Evolutionary conservation across 2,888 invertebrate genomes (phyloP), one percentile per base, ranked within the genome.

Genomic region (Agonopterix subpropinquella): DNA sequence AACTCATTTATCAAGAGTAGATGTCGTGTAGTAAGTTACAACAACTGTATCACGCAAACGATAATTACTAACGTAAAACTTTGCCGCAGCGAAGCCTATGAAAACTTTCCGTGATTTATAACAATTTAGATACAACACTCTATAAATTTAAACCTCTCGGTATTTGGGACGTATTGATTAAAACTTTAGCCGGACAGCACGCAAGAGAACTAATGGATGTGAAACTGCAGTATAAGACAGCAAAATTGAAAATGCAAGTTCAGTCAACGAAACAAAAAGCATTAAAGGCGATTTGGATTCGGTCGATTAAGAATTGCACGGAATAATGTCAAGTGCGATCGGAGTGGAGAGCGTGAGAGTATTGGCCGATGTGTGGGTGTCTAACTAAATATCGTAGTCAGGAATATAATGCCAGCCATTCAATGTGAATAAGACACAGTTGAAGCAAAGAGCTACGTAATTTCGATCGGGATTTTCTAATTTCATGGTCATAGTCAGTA

Each of bases 341-440:
- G 10, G 47, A 43, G 39, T 51, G 11, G 52, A 55, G 56, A 53
- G 48, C 47, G 56, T 56, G 55, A 54, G 57, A 57, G 47, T 48
- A 46, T 45, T 51, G 47, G 28, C 47, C 35, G 44, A 50, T 45
- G 54, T 52, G 57, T 61, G 58, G 54, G 58, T 54, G 61, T 51
- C 49, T 53, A 47, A 52, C 53, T 53, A 56, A 61, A 61, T 50
- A 54, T 50, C 44, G 48, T 53, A 50, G 57, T 55, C 55, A 54
- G 41, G 11, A 43, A 50, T 45, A 53, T 52, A 48, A 53, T 48
- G 52, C 48, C 41, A 50, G 51, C 11, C 28, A 39, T 39, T 39
- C 7, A 39, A 4, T 39, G 28, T 5, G 28, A 28, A 28, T 28
- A 7, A 28, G 28, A 28, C 7, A 28, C 28, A 28, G 28, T 28